phyloP scores from a whole-genome alignment of 64 coral and sea anemone genomes.

The Hydrozoanthus tunicans region DNA sequence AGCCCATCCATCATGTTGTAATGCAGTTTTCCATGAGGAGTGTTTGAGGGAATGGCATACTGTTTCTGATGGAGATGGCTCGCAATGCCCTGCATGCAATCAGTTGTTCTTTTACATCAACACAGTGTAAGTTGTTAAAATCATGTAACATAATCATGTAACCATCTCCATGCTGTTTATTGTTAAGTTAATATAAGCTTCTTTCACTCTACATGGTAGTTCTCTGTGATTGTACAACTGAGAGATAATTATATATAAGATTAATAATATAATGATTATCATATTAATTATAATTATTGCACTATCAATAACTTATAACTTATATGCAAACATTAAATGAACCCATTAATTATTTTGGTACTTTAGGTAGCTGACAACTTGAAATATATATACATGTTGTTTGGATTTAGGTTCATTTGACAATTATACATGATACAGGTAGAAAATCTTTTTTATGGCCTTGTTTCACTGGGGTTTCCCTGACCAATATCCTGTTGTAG shows the following conservation, averaged over 20 bases:
- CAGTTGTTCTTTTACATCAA: conserved; percentile 36
- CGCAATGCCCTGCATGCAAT: conserved; percentile 36
- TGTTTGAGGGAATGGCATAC: conserved; percentile 42
- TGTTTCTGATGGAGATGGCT: conserved; percentile 22
- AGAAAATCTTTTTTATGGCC: background rate
- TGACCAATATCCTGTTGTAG: background rate
- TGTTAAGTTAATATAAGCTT: conserved; percentile 13
- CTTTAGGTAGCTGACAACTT: background rate
- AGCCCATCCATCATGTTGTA: conserved; percentile 31
- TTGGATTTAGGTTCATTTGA: background rate
- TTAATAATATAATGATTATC: too few relatives aligned
- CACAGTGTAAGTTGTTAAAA: conserved; percentile 5
- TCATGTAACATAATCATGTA: background rate
- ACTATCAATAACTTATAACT: background rate
- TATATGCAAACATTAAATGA: conserved; percentile 3
- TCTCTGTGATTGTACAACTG: background rate
- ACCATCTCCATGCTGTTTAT: background rate
- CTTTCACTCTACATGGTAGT: background rate
- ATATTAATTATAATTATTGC: background rate
- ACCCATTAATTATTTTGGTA: background rate
- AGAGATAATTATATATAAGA: background rate
- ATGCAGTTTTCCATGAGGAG: conserved; percentile 33
- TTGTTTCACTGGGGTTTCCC: background rate
- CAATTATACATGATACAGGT: background rate
- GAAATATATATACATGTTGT: background rate